phyloP scores from a whole-genome alignment of 1,140 invertebrate species.

The Copidosoma floridanum region DNA sequence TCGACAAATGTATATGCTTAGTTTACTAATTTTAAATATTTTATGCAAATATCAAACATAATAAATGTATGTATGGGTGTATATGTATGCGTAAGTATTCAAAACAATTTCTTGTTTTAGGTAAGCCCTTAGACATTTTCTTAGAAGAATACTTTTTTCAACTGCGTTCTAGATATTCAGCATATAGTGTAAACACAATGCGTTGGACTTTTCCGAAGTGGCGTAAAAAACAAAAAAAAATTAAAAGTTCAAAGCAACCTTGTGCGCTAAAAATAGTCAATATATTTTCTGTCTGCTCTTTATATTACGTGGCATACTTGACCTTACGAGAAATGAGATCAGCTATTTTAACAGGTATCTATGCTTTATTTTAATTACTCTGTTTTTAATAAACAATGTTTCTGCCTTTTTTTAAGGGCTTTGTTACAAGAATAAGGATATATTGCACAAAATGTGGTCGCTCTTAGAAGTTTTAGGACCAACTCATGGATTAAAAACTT shows the following conservation, averaged over 20 bases:
- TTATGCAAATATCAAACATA: too few species aligned
- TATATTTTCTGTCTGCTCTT: constrained; percentile 80
- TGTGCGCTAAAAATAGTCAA: constrained; percentile 78
- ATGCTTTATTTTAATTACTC: too few species aligned
- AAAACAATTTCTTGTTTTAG: too few species aligned
- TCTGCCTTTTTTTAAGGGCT: too few species aligned
- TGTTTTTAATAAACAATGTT: too few species aligned
- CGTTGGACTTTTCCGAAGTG: constrained; percentile 57
- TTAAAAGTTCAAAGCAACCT: constrained; percentile 70
- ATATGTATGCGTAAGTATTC: too few species aligned
- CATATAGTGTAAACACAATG: constrained; percentile 57
- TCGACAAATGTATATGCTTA: too few species aligned
- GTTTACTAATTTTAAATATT: too few species aligned
- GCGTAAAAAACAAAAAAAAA: constrained; percentile 59
- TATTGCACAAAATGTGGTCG: constrained; percentile 88
- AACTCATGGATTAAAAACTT: constrained; percentile 84
- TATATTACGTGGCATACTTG: constrained; percentile 87
- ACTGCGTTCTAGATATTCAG: too few species aligned
- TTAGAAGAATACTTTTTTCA: too few species aligned
- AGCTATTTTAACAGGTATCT: constrained; percentile 94
- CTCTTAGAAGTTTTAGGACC: constrained; percentile 88
- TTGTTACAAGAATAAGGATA: constrained; percentile 82
- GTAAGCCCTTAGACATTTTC: too few species aligned
- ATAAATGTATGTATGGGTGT: too few species aligned
- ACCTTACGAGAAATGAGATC: constrained; percentile 90